These are phyloP conservation scores for Odocoileus virginianus DNA, from an alignment of 2,113 vertebrate genomes.

Conservation along the genomic window DNA sequence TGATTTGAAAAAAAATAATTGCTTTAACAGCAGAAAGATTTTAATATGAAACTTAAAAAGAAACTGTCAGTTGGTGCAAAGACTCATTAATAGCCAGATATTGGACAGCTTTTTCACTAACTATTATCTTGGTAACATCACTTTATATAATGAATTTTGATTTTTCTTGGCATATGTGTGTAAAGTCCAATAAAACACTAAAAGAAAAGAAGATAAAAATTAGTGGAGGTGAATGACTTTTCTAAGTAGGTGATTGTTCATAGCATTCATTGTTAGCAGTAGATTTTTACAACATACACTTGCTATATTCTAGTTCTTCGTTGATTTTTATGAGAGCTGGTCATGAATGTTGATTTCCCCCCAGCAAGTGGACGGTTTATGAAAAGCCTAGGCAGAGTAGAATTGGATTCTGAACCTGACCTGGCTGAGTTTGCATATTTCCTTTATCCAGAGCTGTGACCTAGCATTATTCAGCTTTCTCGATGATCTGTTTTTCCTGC, in stretches of 20 bases:
- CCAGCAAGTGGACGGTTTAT: background rate
- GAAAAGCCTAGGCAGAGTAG: background rate
- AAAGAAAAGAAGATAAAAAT: conserved; percentile 53
- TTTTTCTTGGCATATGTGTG: background rate
- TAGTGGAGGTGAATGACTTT: conserved; percentile 46
- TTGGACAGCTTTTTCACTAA: conserved; percentile 36
- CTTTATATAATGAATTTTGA: conserved; percentile 61
- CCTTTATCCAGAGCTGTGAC: background rate
- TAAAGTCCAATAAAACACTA: conserved; percentile 46
- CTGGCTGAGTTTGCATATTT: background rate
- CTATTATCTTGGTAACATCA: conserved; percentile 51
- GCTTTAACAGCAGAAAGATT: conserved; percentile 73
- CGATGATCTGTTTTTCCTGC: background rate
- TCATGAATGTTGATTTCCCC: background rate
- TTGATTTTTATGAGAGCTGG: background rate
- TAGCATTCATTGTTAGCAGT: background rate
- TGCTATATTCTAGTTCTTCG: background rate
- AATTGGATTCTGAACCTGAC: background rate
- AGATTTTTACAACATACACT: background rate
- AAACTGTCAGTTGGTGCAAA: conserved; percentile 69
- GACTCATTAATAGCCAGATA: conserved; percentile 66
- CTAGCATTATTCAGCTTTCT: background rate
- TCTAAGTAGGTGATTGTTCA: background rate
- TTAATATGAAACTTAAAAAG: conserved; percentile 73
- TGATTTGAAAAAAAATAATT: conserved; percentile 68